These are phyloP conservation scores for Myotis lucifugus DNA, from an alignment of 2,113 vertebrate species.

Conservation along the genomic window DNA sequence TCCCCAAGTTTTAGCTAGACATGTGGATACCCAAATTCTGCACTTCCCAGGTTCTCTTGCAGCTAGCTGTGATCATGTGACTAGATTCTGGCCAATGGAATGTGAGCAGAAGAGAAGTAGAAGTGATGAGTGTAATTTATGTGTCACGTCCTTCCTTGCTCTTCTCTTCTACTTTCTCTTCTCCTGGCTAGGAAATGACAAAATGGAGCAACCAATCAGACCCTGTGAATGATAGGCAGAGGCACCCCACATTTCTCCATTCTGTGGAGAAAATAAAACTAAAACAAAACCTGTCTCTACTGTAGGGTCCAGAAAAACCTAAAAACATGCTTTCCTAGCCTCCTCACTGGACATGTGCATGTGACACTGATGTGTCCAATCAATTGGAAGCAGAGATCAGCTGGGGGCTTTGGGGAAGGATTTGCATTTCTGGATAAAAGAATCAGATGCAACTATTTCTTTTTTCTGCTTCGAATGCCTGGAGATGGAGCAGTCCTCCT, in stretches of 20 bases:
- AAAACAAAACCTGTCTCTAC: not conserved
- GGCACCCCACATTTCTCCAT: not conserved
- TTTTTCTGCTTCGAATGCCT: not conserved
- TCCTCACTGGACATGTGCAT: not conserved
- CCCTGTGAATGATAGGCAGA: not conserved
- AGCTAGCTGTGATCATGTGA: not conserved
- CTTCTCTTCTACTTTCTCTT: not conserved
- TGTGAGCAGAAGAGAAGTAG: not conserved
- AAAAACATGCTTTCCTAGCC: not conserved
- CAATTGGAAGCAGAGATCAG: not conserved
- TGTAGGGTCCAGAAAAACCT: not conserved
- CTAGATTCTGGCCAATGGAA: not conserved
- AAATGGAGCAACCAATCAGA: not conserved
- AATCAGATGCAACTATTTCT: not conserved
- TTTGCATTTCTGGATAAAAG: not conserved
- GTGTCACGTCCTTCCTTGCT: not conserved
- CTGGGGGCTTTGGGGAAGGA: not conserved
- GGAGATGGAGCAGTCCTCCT: not conserved
- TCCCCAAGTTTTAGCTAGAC: not conserved
- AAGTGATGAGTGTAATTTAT: not conserved
- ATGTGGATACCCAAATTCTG: not conserved
- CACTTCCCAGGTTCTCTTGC: not conserved
- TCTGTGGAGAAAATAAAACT: not conserved
- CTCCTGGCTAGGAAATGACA: not conserved
- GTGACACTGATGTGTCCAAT: not conserved